phyloP scores from a whole-genome alignment of 2,797 vertebrate species.

The Pseudopleuronectes americanus region DNA sequence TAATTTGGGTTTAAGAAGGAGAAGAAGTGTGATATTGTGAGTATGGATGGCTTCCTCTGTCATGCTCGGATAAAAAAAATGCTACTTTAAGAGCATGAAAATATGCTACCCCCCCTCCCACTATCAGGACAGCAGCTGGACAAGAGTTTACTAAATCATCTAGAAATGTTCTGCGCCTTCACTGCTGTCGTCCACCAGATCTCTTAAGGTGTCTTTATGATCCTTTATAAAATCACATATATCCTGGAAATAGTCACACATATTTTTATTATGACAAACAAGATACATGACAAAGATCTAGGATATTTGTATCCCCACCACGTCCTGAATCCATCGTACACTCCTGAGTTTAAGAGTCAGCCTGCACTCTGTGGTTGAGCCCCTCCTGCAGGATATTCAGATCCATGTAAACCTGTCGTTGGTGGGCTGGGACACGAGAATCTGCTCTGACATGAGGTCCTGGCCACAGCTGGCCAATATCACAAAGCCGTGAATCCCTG shows the following conservation, averaged over 20 bases:
- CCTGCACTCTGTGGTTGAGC: background rate
- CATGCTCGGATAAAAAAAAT: too few species aligned
- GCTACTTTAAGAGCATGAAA: background rate
- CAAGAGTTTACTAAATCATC: background rate
- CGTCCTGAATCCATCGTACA: background rate
- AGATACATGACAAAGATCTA: background rate
- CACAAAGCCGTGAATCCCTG: conserved; percentile 15
- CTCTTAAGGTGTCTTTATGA: background rate
- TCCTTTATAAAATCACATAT: background rate
- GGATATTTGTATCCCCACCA: background rate
- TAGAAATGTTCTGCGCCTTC: too few species aligned
- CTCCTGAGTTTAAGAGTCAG: background rate
- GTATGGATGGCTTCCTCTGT: background rate
- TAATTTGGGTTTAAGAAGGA: background rate
- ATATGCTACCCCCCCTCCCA: background rate
- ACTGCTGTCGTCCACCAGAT: background rate
- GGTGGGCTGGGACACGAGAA: conserved; percentile 1
- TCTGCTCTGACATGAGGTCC: conserved; percentile 9
- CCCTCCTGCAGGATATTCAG: conserved; percentile 1
- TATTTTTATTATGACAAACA: background rate
- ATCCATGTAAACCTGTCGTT: conserved; percentile 15
- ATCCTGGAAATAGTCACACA: background rate
- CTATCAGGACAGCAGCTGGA: background rate
- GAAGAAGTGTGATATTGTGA: background rate
- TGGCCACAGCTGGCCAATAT: background rate